Base-by-base conservation (phyloP, 1,140 invertebrate genomes). In the Lepidotrigona ventralis region DNA sequence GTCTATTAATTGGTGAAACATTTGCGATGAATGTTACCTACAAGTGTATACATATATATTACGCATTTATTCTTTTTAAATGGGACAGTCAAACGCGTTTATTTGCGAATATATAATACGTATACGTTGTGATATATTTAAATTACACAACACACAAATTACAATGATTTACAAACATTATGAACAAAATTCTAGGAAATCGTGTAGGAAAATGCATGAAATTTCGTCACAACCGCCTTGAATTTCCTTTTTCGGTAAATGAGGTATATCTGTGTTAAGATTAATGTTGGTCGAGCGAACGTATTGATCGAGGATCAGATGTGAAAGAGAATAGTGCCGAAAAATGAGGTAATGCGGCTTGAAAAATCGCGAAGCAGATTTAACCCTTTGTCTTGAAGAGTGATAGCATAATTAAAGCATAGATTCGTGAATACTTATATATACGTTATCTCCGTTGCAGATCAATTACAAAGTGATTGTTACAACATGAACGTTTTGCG, bases 61-160 rank as follows among this genome's bases (percentile, higher is more conserved):
- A 33, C 3, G 39, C 39, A 46, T 46, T 8, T 46, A 46, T 46
- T 46, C 39, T 46, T 46, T 46, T 8, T 46, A 46, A 46, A 8
- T 46, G 39, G 21, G 17, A 70, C 17, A 70, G n/a, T 26, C 15
- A 15, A 56, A 56, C 29, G 12, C 8, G 3, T n/a, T 60, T 56
- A 53, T 70, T 60, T 29, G n/a, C 46, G 66, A 66, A 63, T 63
- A 80, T 51, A 81, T 69, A 46, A 74, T 68, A 54, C 26, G 54
- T 71, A 66, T 81, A 84, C 71, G 79, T 54, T 77, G 79, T 88
- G 66, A 68, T 89, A 89, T 84, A 89, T 88, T 89, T 88, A 89
- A 89, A 89, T 89, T 86, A 89, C 85, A 89, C 88, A 88, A 89
- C 81, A 89, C 87, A 89, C 88, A 86, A 86, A 88, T 86, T 88